Evolutionary conservation across 2,113 vertebrate species (phyloP), one percentile per base, ranked within the genome.

Genomic region (Chroicocephalus ridibundus): DNA sequence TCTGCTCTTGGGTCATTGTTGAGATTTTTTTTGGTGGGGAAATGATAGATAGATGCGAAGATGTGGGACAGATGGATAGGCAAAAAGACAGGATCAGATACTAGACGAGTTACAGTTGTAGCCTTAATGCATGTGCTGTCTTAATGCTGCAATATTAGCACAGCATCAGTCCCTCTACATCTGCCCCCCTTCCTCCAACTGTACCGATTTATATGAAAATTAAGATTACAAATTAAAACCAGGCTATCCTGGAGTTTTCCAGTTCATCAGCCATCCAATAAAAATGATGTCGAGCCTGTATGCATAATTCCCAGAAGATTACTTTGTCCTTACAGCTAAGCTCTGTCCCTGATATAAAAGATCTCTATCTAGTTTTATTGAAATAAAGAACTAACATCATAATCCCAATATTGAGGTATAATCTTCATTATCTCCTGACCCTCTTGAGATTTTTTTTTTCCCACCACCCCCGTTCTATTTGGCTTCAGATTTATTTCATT

Each of bases 331-430:
- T 98, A 98, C 96, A 97, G 98, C 98, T 98, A 98, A 98, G 98
- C 98, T 96, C 97, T 98, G 97, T 98, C 98, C 97, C 98, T 98
- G 98, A 98, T 98, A 98, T 96, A 96, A 98, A 98, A 98, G 98
- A 98, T 98, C 98, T 98, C 97, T 98, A 98, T 98, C 98, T 98
- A 98, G 97, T 98, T 98, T 98, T 98, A 98, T 98, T 98, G 97
- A 98, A 98, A 98, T 98, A 98, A 98, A 98, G 98, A 98, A 98
- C 98, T 98, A 98, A 98, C 98, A 98, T 98, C 98, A 98, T 98
- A 98, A 98, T 98, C 98, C 98, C 98, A 98, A 98, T 98, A 98
- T 98, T 98, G 98, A 98, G 90, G 96, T 96, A 98, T 98, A 98
- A 98, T 99, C 98, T 98, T 98, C 96, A 98, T 99, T 98, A 98